A percentile compares a stretch with the other conserved stretches of the same genome.
These are phyloP conservation scores for Aphrophora alni DNA, from an alignment of 2,888 invertebrate genomes.

Conservation along the genomic window DNA sequence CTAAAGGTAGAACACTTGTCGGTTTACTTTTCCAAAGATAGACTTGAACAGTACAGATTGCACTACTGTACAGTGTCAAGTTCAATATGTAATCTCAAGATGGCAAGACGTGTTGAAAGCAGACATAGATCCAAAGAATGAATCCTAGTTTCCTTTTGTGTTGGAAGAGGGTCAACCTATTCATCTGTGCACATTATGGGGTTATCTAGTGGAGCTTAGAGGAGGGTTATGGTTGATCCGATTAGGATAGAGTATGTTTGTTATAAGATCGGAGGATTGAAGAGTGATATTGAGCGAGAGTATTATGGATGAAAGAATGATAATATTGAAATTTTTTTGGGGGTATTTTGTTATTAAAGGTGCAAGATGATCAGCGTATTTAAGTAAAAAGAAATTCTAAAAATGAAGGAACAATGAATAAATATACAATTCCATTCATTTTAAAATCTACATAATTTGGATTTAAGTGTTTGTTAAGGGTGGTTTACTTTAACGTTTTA, in stretches of 20 bases:
- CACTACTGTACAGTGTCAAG: neutral
- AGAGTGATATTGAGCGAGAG: no score
- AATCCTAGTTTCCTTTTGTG: neutral
- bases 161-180: neutral
- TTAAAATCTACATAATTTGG: no score
- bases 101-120: conserved; percentile 1
- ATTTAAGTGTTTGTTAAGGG: no score
- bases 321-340: no score
- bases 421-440: no score
- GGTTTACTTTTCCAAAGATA: neutral
- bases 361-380: no score
- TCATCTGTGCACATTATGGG: neutral
- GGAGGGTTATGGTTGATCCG: neutral
- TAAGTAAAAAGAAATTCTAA: no score
- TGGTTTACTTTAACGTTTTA: no score
- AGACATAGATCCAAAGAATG: neutral
- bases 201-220: neutral
- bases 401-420: no score
- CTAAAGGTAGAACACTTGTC: neutral
- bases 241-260: neutral
- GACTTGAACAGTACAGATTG: neutral
- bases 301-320: no score
- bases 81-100: neutral
- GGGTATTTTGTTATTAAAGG: no score
- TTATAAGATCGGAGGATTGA: no score